phyloP scores from a whole-genome alignment of 1,140 invertebrate species.

The Tribolium castaneum region DNA sequence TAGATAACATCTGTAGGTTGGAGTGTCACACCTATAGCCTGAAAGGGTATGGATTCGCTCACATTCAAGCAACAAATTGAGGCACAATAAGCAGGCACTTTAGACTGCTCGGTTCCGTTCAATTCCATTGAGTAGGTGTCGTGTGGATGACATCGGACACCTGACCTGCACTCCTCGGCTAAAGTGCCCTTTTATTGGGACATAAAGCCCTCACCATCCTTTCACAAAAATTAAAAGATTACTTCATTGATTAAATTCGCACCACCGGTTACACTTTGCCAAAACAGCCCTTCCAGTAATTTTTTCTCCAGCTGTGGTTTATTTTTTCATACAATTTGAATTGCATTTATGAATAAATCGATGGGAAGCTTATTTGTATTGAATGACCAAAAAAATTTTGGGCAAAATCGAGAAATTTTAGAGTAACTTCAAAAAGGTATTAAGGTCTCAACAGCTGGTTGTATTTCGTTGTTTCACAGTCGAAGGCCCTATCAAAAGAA shows the following conservation, averaged over 20 bases:
- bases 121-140: constrained; percentile 51
- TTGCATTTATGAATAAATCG: too few species aligned
- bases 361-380: too few species aligned
- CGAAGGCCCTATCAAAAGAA: too few species aligned
- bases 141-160: constrained; percentile 54
- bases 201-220: constrained; percentile 37
- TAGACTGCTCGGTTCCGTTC: constrained; percentile 50
- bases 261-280: neutral
- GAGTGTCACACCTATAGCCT: constrained; percentile 44
- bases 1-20: constrained; percentile 43
- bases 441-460: too few species aligned
- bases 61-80: constrained; percentile 51
- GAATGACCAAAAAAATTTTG: too few species aligned
- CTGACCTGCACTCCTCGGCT: constrained; percentile 47
- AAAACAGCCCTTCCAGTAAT: too few species aligned
- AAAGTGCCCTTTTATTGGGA: constrained; percentile 44
- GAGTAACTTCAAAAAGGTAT: too few species aligned
- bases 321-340: too few species aligned
- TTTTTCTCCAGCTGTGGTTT: too few species aligned
- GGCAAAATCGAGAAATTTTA: too few species aligned
- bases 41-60: constrained; percentile 49
- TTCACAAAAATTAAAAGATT: constrained; percentile 27
- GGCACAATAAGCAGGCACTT: constrained; percentile 55
- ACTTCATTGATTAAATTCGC: constrained; percentile 3
- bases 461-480: too few species aligned